Conservation (phyloP, 2,113 vertebrate genomes). For the Thermophis baileyi region DNA sequence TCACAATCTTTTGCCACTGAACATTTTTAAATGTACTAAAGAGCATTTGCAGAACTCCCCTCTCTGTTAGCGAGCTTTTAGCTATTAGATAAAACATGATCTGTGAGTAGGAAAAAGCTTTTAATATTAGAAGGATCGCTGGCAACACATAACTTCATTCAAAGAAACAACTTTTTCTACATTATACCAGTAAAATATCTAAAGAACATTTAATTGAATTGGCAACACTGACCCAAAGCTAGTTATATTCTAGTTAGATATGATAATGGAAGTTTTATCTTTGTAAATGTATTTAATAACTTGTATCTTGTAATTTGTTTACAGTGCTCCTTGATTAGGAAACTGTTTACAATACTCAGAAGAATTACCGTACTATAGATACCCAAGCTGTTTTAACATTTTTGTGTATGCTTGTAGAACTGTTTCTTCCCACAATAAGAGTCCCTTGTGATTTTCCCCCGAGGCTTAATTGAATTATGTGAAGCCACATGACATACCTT, state of each 20-base stretch:
- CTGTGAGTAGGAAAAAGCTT: background rate
- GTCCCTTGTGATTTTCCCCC: background rate
- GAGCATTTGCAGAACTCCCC: background rate
- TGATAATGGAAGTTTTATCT: background rate
- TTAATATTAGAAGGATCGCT: background rate
- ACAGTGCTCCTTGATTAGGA: background rate
- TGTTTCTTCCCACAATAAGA: background rate
- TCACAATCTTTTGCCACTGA: background rate
- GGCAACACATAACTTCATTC: background rate
- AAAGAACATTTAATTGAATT: background rate
- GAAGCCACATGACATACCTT: too few species aligned
- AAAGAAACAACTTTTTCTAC: background rate
- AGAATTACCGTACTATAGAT: background rate
- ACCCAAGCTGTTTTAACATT: background rate
- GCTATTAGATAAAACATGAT: background rate
- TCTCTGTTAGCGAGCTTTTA: background rate
- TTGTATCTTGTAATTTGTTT: background rate
- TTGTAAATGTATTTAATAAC: background rate
- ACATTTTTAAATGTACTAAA: background rate
- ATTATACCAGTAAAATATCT: background rate
- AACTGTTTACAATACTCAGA: background rate
- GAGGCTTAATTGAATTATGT: background rate
- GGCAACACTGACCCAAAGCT: background rate
- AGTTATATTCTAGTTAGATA: background rate
- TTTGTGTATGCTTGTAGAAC: background rate